Conservation (phyloP, 2,797 vertebrate genomes). For the Kryptopterus vitreolus region DNA sequence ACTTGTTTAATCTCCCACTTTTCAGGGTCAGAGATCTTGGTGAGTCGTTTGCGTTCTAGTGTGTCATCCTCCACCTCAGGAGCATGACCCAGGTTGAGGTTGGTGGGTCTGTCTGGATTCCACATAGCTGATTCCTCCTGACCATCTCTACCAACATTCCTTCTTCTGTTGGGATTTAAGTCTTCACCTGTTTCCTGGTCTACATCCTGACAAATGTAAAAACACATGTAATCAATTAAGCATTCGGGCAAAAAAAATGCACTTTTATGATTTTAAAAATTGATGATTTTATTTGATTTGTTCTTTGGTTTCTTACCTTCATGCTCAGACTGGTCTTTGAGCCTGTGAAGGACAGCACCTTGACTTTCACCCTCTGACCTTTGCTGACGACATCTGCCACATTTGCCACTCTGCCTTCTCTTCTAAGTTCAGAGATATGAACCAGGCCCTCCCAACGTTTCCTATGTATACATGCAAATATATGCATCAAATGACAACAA, state of each 20-base stretch:
- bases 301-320: slow-evolving; percentile 80
- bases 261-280: no score
- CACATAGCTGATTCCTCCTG: slow-evolving; percentile 89
- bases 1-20: slow-evolving; percentile 99
- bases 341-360: slow-evolving; percentile 96
- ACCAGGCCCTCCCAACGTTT: slow-evolving; percentile 98
- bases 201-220: slow-evolving; percentile 79
- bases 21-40: slow-evolving; percentile 95
- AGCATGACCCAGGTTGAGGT: slow-evolving; percentile 86
- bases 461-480: slow-evolving; percentile 62
- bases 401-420: slow-evolving; percentile 94
- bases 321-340: slow-evolving; percentile 98
- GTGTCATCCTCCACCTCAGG: slow-evolving; percentile 94
- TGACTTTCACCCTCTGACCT: slow-evolving; percentile 95
- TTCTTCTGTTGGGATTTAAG: slow-evolving; percentile 91
- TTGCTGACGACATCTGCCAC: slow-evolving; percentile 98
- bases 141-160: slow-evolving; percentile 84
- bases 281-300: no score
- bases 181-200: slow-evolving; percentile 97
- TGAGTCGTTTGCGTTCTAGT: slow-evolving; percentile 92
- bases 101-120: slow-evolving; percentile 92
- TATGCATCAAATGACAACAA: neutral
- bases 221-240: neutral
- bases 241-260: no score
- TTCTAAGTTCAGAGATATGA: slow-evolving; percentile 93